phyloP scores from a whole-genome alignment of 2,888 invertebrate species.

The Argyra leucocephala region DNA sequence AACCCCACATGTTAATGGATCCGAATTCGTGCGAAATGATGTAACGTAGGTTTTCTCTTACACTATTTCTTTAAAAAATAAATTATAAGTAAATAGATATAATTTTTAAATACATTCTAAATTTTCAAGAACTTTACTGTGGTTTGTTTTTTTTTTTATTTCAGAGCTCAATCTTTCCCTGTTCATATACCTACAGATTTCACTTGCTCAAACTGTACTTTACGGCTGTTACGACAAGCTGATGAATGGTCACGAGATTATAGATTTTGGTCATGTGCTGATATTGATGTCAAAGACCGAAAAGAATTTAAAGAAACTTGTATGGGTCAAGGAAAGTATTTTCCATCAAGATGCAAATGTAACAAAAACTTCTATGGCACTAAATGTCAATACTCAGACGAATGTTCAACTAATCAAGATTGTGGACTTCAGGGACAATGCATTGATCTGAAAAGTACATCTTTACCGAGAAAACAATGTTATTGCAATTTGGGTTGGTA shows the following conservation, averaged over 20 bases:
- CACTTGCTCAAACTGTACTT: slow-evolving; percentile 78
- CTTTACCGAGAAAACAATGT: slow-evolving; percentile 73
- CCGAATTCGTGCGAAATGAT: slow-evolving; percentile 72
- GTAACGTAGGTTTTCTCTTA: slow-evolving; percentile 64
- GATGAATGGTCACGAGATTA: slow-evolving; percentile 80
- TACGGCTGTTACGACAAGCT: slow-evolving; percentile 81
- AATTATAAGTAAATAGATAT: not conserved
- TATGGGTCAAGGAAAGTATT: slow-evolving; percentile 72
- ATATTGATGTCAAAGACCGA: slow-evolving; percentile 73
- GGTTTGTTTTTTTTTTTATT: slow-evolving; percentile 26
- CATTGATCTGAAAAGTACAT: slow-evolving; percentile 67
- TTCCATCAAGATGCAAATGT: slow-evolving; percentile 69
- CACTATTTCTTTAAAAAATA: slow-evolving; percentile 2
- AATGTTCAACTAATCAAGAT: slow-evolving; percentile 74
- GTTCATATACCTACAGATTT: slow-evolving; percentile 74
- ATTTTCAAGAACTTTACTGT: not conserved
- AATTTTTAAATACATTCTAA: not conserved
- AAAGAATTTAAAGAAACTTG: slow-evolving; percentile 75
- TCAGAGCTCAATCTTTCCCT: slow-evolving; percentile 71
- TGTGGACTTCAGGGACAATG: slow-evolving; percentile 83
- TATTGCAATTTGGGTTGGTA: slow-evolving; percentile 86
- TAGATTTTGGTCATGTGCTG: slow-evolving; percentile 91
- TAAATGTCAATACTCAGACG: slow-evolving; percentile 79
- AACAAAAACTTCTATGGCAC: slow-evolving; percentile 71
- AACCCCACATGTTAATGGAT: slow-evolving; percentile 69